Conservation (phyloP, 2,888 invertebrate species). For the Odontothrips loti region DNA sequence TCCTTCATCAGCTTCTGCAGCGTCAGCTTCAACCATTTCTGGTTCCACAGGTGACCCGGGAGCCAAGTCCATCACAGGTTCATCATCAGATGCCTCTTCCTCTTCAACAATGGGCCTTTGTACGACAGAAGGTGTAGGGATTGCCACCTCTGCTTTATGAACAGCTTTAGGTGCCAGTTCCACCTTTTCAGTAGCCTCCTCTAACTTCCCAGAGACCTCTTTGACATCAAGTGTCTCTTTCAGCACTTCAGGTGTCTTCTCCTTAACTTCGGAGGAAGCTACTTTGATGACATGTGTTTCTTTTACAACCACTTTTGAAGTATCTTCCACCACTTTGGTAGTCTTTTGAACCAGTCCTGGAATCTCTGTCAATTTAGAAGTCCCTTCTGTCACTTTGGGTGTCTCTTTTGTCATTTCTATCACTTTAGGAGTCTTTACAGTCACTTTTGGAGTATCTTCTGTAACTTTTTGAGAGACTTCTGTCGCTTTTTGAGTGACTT, state of each 20-base stretch:
- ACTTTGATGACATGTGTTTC: not conserved
- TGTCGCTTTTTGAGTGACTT: too few species aligned
- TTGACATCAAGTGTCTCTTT: too few species aligned
- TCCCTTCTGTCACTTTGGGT: too few species aligned
- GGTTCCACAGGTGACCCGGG: constrained; percentile 8
- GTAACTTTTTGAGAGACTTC: too few species aligned
- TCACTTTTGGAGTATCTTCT: too few species aligned
- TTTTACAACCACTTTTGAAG: constrained; percentile 25
- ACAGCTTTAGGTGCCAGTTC: not conserved
- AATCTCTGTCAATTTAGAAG: too few species aligned
- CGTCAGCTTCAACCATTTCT: not conserved
- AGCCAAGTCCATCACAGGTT: not conserved
- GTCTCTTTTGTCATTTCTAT: constrained; percentile 38
- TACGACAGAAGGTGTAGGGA: not conserved
- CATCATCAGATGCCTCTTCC: not conserved
- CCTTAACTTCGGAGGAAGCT: not conserved
- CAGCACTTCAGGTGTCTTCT: constrained; percentile 8
- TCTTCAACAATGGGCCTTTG: not conserved
- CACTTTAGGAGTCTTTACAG: constrained; percentile 31
- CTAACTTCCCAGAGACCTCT: constrained; percentile 29
- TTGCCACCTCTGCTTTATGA: not conserved
- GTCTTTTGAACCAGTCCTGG: too few species aligned
- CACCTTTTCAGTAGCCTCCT: constrained; percentile 1
- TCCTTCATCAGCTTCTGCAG: not conserved
- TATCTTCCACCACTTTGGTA: constrained; percentile 41